Evolutionary conservation across 2,888 invertebrate species (phyloP).

Genomic region (Drosophila putrida): DNA sequence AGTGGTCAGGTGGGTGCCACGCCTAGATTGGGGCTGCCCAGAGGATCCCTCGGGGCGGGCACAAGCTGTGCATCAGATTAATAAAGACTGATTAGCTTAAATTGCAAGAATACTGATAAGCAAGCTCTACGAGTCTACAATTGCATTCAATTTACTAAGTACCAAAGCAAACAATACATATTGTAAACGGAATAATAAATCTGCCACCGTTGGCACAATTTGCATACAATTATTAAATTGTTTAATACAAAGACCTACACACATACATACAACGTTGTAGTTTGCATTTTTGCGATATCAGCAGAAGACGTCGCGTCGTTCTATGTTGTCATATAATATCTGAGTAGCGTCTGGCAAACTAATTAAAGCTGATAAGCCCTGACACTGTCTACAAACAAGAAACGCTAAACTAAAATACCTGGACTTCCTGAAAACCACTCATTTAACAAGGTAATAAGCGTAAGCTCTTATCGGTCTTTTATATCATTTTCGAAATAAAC

Average conservation of each 20-base stretch:
- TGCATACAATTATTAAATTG: background rate
- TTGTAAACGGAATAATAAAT: background rate
- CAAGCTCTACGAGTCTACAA: background rate
- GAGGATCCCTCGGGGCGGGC: slow-evolving; percentile 85
- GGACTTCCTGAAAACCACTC: background rate
- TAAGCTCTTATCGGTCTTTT: background rate
- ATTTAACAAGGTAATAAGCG: background rate
- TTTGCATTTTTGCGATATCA: background rate
- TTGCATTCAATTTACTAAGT: slow-evolving; percentile 4
- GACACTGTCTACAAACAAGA: background rate
- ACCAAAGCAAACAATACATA: slow-evolving; percentile 9
- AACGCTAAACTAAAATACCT: background rate
- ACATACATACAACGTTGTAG: background rate
- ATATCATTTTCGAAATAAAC: background rate
- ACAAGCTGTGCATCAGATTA: slow-evolving; percentile 82
- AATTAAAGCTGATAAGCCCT: slow-evolving; percentile 10
- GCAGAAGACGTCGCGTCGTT: background rate
- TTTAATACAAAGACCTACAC: background rate
- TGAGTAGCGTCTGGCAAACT: background rate
- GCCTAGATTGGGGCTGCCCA: slow-evolving; percentile 85
- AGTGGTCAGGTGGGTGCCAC: slow-evolving; percentile 84
- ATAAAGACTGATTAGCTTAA: slow-evolving; percentile 59
- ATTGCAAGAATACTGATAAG: background rate
- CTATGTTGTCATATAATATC: background rate
- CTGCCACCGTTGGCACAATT: slow-evolving; percentile 8